Conservation (phyloP, 2,113 vertebrate genomes). For the Microcebus griseorufus region DNA sequence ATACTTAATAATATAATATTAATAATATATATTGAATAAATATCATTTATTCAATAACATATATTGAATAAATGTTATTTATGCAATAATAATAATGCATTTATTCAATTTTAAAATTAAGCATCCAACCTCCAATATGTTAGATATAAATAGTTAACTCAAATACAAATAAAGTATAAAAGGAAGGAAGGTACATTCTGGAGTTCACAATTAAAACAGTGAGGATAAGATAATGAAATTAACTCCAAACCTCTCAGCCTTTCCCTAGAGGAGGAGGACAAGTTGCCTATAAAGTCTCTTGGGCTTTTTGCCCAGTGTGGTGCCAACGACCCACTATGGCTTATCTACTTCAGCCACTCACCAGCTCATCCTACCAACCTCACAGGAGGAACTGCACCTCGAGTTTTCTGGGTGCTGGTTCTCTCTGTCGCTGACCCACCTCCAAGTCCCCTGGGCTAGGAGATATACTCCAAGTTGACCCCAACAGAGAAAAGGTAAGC, state of each 20-base stretch:
- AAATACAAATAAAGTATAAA: neutral
- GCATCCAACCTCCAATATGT: neutral
- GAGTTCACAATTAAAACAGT: neutral
- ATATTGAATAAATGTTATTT: neutral
- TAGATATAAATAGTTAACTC: neutral
- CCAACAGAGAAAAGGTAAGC: neutral
- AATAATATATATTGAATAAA: neutral
- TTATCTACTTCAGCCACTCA: neutral
- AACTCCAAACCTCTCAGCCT: neutral
- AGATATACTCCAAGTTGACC: neutral
- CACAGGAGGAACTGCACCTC: neutral
- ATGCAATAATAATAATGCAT: neutral
- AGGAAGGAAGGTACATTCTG: neutral
- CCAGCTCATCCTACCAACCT: neutral
- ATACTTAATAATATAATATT: neutral
- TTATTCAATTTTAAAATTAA: neutral
- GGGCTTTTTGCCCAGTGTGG: neutral
- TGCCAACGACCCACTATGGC: neutral
- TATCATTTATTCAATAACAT: too few relatives aligned
- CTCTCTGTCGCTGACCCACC: neutral
- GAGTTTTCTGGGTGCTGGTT: neutral
- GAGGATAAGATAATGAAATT: neutral
- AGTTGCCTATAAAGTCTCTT: neutral
- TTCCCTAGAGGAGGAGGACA: neutral
- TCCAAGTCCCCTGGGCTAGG: neutral